phyloP scores from a whole-genome alignment of 2,113 vertebrate species.

The Dicaeum eximium region DNA sequence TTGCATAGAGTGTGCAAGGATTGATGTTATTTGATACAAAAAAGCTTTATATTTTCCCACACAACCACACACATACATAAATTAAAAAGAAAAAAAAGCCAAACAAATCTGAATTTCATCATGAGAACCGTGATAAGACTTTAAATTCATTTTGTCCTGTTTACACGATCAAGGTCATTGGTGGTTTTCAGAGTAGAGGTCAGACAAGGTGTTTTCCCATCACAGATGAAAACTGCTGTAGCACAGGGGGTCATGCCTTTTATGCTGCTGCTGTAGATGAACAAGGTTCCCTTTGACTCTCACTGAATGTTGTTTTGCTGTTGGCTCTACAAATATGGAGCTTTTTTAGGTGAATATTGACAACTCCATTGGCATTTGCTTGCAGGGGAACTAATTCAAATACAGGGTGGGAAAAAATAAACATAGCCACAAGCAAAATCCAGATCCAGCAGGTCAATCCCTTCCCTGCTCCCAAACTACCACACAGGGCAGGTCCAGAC shows the following conservation, averaged over 20 bases:
- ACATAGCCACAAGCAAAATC: neutral
- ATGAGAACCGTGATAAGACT: slow-evolving; percentile 48
- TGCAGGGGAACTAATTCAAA: neutral
- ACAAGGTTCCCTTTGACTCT: neutral
- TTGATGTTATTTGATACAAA: slow-evolving; percentile 77
- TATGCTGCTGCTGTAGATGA: neutral
- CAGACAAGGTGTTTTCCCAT: slow-evolving; percentile 37
- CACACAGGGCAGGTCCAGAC: neutral
- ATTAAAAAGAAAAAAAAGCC: slow-evolving; percentile 55
- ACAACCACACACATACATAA: slow-evolving; percentile 64
- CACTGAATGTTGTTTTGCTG: neutral
- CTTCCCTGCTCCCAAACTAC: neutral
- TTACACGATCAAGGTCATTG: slow-evolving; percentile 36
- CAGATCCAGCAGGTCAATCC: neutral
- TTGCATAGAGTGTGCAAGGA: slow-evolving; percentile 94
- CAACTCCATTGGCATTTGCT: neutral
- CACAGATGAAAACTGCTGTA: slow-evolving; percentile 21
- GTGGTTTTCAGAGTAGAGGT: slow-evolving; percentile 28
- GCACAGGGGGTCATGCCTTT: neutral
- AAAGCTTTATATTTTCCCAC: slow-evolving; percentile 73
- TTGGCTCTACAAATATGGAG: neutral
- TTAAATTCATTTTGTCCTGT: slow-evolving; percentile 31
- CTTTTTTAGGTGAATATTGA: neutral
- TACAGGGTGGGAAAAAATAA: neutral
- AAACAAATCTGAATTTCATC: slow-evolving; percentile 46